Base-by-base conservation (phyloP, 2,797 vertebrate species). In the Knipowitschia caucasica region DNA sequence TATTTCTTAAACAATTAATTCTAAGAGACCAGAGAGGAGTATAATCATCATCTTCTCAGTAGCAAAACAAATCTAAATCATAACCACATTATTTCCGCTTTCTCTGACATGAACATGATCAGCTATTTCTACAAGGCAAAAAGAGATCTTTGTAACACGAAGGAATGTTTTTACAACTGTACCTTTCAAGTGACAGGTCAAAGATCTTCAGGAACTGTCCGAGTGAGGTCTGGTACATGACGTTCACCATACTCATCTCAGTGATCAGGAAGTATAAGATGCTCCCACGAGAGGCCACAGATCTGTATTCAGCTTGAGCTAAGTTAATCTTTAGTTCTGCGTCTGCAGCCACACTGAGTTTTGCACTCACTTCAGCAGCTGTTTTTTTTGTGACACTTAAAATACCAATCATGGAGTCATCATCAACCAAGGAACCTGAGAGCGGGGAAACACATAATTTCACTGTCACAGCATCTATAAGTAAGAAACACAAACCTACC, bases 221-320 rank as follows among this genome's bases (percentile, higher is more conserved):
- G 42, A 98, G 90, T 0, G 95, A 98, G 9, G 92, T 96, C 81
- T 95, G 94, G 70, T 98, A 98, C 94, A 98, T 96, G 62, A 93
- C 90, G 20, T 94, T 96, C 52, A 98, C 94, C 91, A 93, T 88
- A 69, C 92, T 91, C 94, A 98, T 95, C 76, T 96, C 94, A 0
- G 92, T 95, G 73, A 95, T 91, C 56, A 96, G 90, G 73, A 95
- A 95, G 72, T 96, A 98, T 15, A 98, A 84, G 73, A 95, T 93
- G 69, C 95, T 95, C 56, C 94, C 94, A 67, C 94, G 90, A 9
- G 93, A 90, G 59, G 96, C 96, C 72, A 96, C 96, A 95, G 75
- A 46, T 78, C 94, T 92, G 62, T 98, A 98, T 67, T 97, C 94
- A 62, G 97, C 95, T 4, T 93, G 87, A 5, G 94, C 96, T 18